Evolutionary conservation across 2,797 vertebrate genomes (phyloP), one percentile per base, ranked within the genome.

Genomic region (Tachyglossus aculeatus): DNA sequence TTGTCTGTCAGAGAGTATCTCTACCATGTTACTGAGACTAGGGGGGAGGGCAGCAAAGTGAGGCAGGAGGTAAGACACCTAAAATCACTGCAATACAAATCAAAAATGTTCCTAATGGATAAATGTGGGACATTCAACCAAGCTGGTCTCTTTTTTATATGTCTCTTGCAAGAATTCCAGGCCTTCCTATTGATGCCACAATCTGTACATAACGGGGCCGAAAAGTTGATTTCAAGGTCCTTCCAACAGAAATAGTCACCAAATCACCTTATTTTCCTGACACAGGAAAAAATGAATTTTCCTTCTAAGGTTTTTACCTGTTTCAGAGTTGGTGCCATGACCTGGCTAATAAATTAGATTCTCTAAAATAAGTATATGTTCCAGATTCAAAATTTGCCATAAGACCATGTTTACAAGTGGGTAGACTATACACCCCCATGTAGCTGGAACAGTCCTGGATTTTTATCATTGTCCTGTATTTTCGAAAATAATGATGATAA

Each of bases 1-100:
- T 95, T 95, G 91, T 92, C 90, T 91, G 93, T 96, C 96, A 97
- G 94, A 97, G 97, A 96, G 95, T 95, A 95, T 96, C 90, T 93
- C 93, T 91, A 91, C 88, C 58, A 62, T 93, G 83, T 84, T 91
- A 87, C 83, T 66, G 87, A 90, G 82, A 82, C 67, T 68, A 74
- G 67, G 82, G 66, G 43, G 84, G 77, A 48, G 79, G 63, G 75
- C 69, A 93, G 89, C 90, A 21, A 92, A 78, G 74, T 84, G 88
- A 90, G 90, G 92, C 90, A 86, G 33, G 53, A 74, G 52, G 83
- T 88, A 90, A 75, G 74, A 81, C 74, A 82, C 6, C 14, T 6
- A 31, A 69, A 90, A 88, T 82, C 62, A 81, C 70, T 72, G 75
- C 62, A 78, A 77, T 57, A 80, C 88, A 85, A 71, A 74, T 69